Base-by-base conservation (phyloP, 2,797 vertebrate genomes). In the Hydrolagus colliei region DNA sequence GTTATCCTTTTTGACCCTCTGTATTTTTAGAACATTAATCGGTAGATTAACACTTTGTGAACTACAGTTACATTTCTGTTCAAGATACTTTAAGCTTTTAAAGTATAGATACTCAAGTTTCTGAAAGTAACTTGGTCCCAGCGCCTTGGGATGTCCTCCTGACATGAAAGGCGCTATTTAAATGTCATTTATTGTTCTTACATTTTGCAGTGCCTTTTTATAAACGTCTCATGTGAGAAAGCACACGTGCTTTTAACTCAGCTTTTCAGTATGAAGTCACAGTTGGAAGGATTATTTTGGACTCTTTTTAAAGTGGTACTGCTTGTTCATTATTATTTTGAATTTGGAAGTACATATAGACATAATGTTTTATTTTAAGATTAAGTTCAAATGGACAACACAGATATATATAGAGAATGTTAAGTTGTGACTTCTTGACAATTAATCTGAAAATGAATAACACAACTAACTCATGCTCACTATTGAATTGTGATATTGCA, bases 11-110 rank as follows among this genome's bases (percentile, higher is more conserved):
- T 52, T 52, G 41, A 52, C 6, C 41, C 41, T 6, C 32, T 65
- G 18, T 80, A 18, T 80, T 65, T 80, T 32, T 27, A 65, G 77
- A 80, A 2, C 62, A 80, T 61, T 80, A 80, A 65, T 80, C 5
- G 32, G 18, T 61, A 13, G 79, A 84, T 68, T 68, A 68, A 84
- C 65, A 1, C 0, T 41, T 68, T 52, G 16, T 35, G 79, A 82
- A 41, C 32, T 65, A 41, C 9, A 12, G 75, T 82, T 35, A 3
- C 1, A 41, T 41, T 84, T 68, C 79, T 71, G 16, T 52, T 52
- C 41, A 52, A 52, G 41, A 52, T 52, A 52, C 41, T 52, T 3
- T 52, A 52, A 52, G 41, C 6, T 52, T 52, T 52, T 52, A 52
- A 52, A 52, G 0, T 52, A 6, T 52, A 52, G 6, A 52, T 6